Conservation (phyloP, 1,140 invertebrate species). For the Macrobrachium nipponense region DNA sequence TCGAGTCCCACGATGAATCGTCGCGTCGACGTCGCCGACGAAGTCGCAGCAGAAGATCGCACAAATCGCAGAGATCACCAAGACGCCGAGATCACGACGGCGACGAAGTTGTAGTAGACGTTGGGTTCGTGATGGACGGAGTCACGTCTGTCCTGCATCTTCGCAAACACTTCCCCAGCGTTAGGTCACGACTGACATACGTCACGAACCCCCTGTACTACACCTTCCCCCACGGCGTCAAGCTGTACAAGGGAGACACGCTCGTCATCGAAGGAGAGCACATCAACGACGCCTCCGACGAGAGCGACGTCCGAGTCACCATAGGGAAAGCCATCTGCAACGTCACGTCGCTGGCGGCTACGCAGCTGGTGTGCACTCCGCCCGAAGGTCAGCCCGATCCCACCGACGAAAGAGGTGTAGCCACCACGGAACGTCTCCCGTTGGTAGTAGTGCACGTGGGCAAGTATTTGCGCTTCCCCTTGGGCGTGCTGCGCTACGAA, state of each 20-base stretch:
- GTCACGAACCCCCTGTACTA: conserved; percentile 93
- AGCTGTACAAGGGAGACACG: conserved; percentile 93
- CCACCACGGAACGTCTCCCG: conserved; percentile 81
- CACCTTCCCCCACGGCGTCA: conserved; percentile 77
- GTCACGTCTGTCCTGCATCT: conserved; percentile 89
- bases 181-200: conserved; percentile 85
- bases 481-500: conserved; percentile 74
- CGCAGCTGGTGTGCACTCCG: conserved; percentile 90
- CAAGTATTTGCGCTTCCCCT: conserved; percentile 84
- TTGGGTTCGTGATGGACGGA: conserved; percentile 97
- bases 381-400: conserved; percentile 86
- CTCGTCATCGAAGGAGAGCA: conserved; percentile 95
- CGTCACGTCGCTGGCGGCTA: conserved; percentile 89
- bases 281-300: conserved; percentile 90
- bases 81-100: conserved; percentile 68
- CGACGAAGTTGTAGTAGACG: conserved; percentile 70
- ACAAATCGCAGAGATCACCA: conserved; percentile 65
- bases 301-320: conserved; percentile 92
- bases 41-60: conserved; percentile 85
- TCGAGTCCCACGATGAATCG: conserved; percentile 80
- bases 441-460: conserved; percentile 92
- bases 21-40: conserved; percentile 85
- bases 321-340: conserved; percentile 91
- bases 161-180: conserved; percentile 84
- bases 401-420: conserved; percentile 86